These are phyloP conservation scores for Pelosia muscerda DNA, from an alignment of 2,888 invertebrate species.

Conservation along the genomic window DNA sequence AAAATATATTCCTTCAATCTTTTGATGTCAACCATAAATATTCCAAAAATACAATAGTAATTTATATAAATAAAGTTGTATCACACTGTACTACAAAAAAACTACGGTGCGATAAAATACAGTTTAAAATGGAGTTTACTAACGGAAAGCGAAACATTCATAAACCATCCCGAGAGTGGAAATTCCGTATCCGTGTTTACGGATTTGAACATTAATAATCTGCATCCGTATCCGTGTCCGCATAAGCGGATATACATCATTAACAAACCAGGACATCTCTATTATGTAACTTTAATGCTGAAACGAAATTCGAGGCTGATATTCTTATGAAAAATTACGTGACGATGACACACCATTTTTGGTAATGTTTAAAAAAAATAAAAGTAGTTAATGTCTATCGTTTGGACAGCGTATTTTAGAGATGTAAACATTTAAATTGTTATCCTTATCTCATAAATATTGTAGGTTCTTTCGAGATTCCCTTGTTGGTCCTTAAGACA, in stretches of 20 bases:
- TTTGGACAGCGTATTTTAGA: not conserved
- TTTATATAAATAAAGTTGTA: not conserved
- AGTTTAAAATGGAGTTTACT: not conserved
- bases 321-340: slow-evolving; percentile 4
- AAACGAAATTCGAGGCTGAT: not conserved
- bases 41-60: not conserved
- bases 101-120: not conserved
- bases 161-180: not conserved
- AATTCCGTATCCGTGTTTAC: slow-evolving; percentile 1
- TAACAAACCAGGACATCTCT: slow-evolving; percentile 2
- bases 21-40: not conserved
- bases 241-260: not conserved
- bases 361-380: not conserved
- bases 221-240: not conserved
- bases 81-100: not conserved
- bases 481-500: too few relatives aligned
- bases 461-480: too few relatives aligned
- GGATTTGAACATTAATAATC: slow-evolving; percentile 1
- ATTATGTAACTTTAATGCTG: slow-evolving; percentile 2
- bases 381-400: not conserved
- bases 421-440: too few relatives aligned
- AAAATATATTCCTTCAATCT: not conserved
- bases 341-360: not conserved
- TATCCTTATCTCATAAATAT: too few relatives aligned
- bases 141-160: not conserved